Base-by-base conservation (phyloP, 1,140 invertebrate genomes). In the Harpegnathos saltator region DNA sequence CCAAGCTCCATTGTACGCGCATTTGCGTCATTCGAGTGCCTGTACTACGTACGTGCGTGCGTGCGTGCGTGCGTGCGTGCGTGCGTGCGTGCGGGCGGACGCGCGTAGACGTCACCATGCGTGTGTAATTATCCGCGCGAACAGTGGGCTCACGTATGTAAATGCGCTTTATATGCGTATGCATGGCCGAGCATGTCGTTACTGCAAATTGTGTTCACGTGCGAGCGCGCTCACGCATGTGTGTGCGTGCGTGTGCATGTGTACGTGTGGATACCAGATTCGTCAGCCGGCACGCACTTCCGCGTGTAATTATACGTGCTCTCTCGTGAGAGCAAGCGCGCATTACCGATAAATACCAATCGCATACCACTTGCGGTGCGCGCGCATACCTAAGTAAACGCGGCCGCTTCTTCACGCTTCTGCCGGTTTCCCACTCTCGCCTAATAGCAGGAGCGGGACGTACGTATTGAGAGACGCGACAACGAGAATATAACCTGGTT, bases 61-160 rank as follows among this genome's bases (percentile, higher is more conserved):
- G 38, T 44, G 7, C 33, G 38, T 11, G 11, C 1, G 29, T 33
- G 5, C 29, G 29, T 33, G 5, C 29, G 5, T 33, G 5, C 29
- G 29, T 33, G 29, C 38, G 38, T 44, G 7, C 33, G 38, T 11
- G 11, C 38, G 38, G 4, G 11, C 38, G 38, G 4, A 44, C 48
- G 61, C 48, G 59, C 24, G 24, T 52, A 38, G 62, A 68, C 56
- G 19, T 24, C 58, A 56, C 77, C 38, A 86, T 58, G 85, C 71
- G 85, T 62, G 85, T 59, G 72, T 82, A 87, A 87, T 87, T 87
- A 85, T 82, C 85, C 85, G 73, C 85, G 85, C 65, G 85, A 87
- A 86, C 85, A 86, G 85, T 74, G 65, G 71, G 38, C 83, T 86
- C 85, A 83, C 85, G 85, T 86, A 87, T 87, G 85, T 87, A 87